Evolutionary conservation across 2,797 vertebrate species (phyloP), one percentile per base, ranked within the genome.

Genomic region (Cercopithecus neglectus): DNA sequence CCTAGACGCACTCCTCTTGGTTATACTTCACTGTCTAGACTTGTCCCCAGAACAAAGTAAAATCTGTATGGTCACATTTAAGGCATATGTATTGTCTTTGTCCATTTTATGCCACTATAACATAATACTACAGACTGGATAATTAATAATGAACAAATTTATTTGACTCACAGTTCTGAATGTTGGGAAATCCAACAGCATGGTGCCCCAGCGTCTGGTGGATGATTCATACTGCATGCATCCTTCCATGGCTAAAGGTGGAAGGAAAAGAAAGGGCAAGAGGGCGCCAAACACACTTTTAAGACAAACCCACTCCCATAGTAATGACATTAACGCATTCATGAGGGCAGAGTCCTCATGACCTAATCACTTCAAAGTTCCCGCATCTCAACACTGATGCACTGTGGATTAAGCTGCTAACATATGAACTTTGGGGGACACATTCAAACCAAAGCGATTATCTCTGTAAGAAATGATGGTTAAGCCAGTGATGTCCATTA

Each of bases 1-100:
- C 57, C 9, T 41, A 13, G 5, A 22, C 11, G 50, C 16, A 78
- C 1, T 46, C 2, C 1, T 30, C 17, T 74, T 2, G 22, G 1
- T 80, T 22, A 55, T 55, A 9, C 30, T 53, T 94, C 11, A 28
- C 39, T 64, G 75, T 21, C 59, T 30, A 50, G 2, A 87, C 36
- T 84, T 84, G 59, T 10, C 9, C 36, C 36, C 28, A 14, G 1
- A 39, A 53, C 13, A 78, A 81, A 39, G 28, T 36, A 11, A 12
- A 44, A 81, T 64, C 30, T 3, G 5, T 3, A 11, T 11, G 53
- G 33, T 48, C 6, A 28, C 9, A 24, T 46, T 46, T 48, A 81
- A 85, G 46, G 26, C 11, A 28, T 24, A 78, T 13, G 5, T 33
- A 39, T 22, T 53, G n/a, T 53, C 78, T 53, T 53, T 53, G 78